Conservation (phyloP, 1,140 invertebrate genomes). For the Drosophila nebulosa region DNA sequence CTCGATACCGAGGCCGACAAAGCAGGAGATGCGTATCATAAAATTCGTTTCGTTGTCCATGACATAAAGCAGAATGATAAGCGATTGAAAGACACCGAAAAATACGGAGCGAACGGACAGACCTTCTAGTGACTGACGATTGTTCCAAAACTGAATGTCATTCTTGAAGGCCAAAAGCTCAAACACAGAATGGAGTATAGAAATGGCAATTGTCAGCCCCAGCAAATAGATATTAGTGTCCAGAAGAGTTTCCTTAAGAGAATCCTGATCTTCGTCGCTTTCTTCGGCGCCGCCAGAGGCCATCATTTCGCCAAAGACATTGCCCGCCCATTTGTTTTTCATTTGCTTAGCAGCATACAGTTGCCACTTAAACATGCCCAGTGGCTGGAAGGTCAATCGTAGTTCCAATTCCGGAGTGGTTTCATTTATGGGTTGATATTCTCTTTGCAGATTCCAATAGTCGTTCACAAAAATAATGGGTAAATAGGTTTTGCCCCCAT, state of each 20-base stretch:
- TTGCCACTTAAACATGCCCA: conserved; percentile 99
- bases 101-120: conserved; percentile 99
- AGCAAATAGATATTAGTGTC: conserved; percentile 98
- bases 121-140: conserved; percentile 97
- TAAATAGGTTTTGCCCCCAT: conserved; percentile 91
- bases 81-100: conserved; percentile 98
- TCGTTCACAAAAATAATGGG: conserved; percentile 98
- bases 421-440: conserved; percentile 97
- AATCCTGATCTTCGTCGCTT: conserved; percentile 95
- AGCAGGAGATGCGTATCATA: conserved; percentile 94
- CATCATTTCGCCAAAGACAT: conserved; percentile 83
- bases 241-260: conserved; percentile 96
- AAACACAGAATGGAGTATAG: conserved; percentile 98
- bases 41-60: conserved; percentile 99
- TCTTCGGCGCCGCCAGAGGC: conserved; percentile 59
- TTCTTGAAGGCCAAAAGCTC: conserved; percentile 99
- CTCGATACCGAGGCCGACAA: conserved; percentile 97
- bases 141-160: conserved; percentile 99
- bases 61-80: conserved; percentile 97
- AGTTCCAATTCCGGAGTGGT: conserved; percentile 88
- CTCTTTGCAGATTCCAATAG: conserved; percentile 98
- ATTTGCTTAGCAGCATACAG: conserved; percentile 97
- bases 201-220: conserved; percentile 94
- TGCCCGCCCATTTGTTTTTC: conserved; percentile 88
- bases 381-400: conserved; percentile 93